Evolutionary conservation across 2,113 vertebrate genomes (phyloP).

Genomic region (Amphiprion percula): DNA sequence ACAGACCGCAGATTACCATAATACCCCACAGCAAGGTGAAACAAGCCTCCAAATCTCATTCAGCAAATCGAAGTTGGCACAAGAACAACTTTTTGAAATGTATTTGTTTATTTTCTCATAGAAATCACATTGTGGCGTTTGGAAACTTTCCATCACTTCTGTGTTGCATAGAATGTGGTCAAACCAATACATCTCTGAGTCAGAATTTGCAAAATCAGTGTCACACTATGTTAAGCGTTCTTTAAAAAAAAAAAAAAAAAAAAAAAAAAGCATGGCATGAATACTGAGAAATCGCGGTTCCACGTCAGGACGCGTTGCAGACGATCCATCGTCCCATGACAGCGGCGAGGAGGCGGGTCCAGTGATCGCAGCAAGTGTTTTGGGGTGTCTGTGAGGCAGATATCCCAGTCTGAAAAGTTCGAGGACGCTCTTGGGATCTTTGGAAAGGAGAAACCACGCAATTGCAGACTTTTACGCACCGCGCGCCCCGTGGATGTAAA

Average conservation of each 20-base stretch:
- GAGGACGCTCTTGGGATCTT: not conserved
- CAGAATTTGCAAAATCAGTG: too few relatives aligned
- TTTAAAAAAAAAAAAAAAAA: too few relatives aligned
- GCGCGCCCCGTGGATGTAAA: not conserved
- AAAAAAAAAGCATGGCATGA: too few relatives aligned
- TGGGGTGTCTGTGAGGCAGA: not conserved
- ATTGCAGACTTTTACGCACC: slow-evolving; percentile 3
- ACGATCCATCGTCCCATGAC: not conserved
- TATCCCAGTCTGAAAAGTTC: not conserved
- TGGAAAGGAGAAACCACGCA: not conserved
- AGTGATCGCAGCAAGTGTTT: slow-evolving; percentile 28
- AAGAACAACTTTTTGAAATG: not conserved
- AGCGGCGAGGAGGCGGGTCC: slow-evolving; percentile 42
- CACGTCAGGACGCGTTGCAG: not conserved
- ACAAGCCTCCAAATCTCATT: too few relatives aligned
- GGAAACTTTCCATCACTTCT: not conserved
- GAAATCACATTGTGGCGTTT: not conserved
- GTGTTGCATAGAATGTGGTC: not conserved
- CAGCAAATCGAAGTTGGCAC: not conserved
- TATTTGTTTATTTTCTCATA: not conserved
- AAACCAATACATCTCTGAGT: not conserved
- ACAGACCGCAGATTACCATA: too few relatives aligned
- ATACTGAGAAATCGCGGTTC: too few relatives aligned
- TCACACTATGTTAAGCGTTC: too few relatives aligned
- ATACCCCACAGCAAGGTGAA: too few relatives aligned